Conservation (phyloP, 2,797 vertebrate species). For the Platalea minor region DNA sequence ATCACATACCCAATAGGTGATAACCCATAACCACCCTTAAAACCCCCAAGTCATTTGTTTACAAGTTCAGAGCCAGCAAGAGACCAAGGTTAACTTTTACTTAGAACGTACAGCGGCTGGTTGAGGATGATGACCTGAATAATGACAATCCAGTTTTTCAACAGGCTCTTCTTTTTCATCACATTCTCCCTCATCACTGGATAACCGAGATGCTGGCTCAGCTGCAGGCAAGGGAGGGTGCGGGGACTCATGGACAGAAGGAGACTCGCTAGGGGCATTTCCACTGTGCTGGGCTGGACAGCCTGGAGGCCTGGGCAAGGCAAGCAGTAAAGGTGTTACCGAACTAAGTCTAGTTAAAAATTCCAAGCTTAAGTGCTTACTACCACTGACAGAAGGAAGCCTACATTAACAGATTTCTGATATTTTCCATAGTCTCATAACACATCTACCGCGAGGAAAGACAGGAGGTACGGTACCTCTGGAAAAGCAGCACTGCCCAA, state of each 20-base stretch:
- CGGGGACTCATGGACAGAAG: conserved; percentile 83
- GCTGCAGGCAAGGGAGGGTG: conserved; percentile 84
- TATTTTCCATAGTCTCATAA: not conserved
- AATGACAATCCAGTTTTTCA: conserved; percentile 99
- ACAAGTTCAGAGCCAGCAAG: not conserved
- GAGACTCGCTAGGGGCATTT: conserved; percentile 82
- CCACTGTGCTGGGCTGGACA: conserved; percentile 84
- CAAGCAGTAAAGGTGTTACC: not conserved
- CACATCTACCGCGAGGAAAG: not conserved
- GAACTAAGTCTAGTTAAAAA: not conserved
- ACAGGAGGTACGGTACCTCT: not conserved
- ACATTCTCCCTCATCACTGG: conserved; percentile 97
- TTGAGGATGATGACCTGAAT: conserved; percentile 98
- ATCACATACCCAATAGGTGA: not conserved
- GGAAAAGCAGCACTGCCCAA: not conserved
- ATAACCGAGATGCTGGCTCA: conserved; percentile 87
- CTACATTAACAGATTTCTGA: not conserved
- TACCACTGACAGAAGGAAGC: not conserved
- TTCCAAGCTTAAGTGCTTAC: not conserved
- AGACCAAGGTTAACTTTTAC: not conserved
- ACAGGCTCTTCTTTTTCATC: conserved; percentile 92
- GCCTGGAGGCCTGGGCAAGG: conserved; percentile 84
- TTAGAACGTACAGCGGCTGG: conserved; percentile 91
- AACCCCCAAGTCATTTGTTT: not conserved
- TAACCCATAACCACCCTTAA: not conserved